Base-by-base conservation (phyloP, 2,113 vertebrate species). In the Gallinago jamesoni region DNA sequence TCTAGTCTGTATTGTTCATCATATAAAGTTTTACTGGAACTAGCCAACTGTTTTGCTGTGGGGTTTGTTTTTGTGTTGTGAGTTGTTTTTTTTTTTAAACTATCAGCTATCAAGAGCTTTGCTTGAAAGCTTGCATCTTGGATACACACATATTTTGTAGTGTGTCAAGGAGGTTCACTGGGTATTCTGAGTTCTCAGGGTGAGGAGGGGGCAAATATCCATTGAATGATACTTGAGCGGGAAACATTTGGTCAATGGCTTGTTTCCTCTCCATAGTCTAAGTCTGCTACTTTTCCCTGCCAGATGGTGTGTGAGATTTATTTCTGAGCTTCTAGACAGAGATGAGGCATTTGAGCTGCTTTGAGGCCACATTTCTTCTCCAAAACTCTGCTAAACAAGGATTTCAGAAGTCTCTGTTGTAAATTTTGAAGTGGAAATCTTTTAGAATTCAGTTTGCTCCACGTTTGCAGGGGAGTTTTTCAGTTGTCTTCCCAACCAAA, bases 251-350 rank as follows among this genome's bases (percentile, higher is more conserved):
- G 95, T 76, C 89, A 94, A 43, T 75, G 75, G 43, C 37, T 84
- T 4, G 2, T 92, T 93, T 96, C 64, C 82, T 87, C 37, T 57
- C 47, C 53, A 16, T 37, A 74, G n/a, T 70, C 80, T 45, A 35
- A 66, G 47, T 70, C 84, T 67, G 56, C 55, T 52, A 76, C 63
- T 90, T 83, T 93, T 95, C 66, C 70, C 78, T 94, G 86, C n/a
- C 92, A 96, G 89, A 66, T 95, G 88, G 72, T 77, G 55, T 77
- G 41, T 27, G 79, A 95, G 76, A 89, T 72, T 64, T 74, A 60
- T 87, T 94, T 96, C 91, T 96, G 52, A 96, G 91, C 90, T 97
- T 78, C 78, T 67, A 91, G 93, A 87, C 53, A 60, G 62, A 90
- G 20, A 85, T 0, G 13, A 94, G 95, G 41, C 31, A 90, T 90